These are phyloP conservation scores for Glossosoma conforme DNA, from an alignment of 1,140 invertebrate genomes.

Conservation along the genomic window DNA sequence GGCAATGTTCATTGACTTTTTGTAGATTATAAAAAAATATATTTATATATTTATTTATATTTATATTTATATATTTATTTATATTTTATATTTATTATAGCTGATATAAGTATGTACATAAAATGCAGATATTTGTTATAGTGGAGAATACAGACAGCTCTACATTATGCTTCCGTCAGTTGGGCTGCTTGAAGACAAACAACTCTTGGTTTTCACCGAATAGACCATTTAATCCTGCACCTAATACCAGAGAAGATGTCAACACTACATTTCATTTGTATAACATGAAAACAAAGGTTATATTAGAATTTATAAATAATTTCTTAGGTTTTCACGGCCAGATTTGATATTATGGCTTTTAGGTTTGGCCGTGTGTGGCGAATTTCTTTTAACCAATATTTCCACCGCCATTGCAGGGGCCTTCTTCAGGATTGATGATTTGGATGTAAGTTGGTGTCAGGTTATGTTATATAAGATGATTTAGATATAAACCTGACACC, in stretches of 20 bases:
- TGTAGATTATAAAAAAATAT: too few species aligned
- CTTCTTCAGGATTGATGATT: not conserved
- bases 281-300: conserved; percentile 10
- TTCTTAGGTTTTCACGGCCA: not conserved
- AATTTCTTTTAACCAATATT: not conserved
- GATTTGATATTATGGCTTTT: not conserved
- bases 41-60: too few species aligned
- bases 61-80: too few species aligned
- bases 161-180: conserved; percentile 13
- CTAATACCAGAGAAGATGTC: conserved; percentile 11
- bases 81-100: too few species aligned
- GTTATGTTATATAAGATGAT: not conserved
- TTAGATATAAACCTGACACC: not conserved
- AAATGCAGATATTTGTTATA: too few species aligned
- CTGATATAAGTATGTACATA: too few species aligned
- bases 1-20: too few species aligned
- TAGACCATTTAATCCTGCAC: conserved; percentile 16
- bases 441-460: not conserved
- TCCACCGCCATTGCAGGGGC: not conserved
- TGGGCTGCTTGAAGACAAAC: conserved; percentile 23
- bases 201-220: conserved; percentile 19
- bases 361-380: not conserved
- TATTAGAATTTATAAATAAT: not conserved
- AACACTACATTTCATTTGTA: conserved; percentile 23
- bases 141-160: too few species aligned